These are phyloP conservation scores for Zosterops hypoxanthus DNA, from an alignment of 2,113 vertebrate genomes.

Conservation along the genomic window DNA sequence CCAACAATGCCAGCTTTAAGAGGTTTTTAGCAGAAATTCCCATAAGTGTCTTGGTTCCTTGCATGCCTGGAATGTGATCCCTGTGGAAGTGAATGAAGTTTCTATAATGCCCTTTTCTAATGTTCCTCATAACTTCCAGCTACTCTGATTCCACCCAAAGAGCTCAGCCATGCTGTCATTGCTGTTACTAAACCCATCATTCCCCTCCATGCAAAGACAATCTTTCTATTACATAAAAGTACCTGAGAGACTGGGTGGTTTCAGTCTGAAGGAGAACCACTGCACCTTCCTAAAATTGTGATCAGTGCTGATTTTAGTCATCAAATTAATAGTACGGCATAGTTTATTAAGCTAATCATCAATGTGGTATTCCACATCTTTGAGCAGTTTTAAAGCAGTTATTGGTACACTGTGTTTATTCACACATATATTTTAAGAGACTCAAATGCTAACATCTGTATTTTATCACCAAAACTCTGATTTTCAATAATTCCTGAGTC, in stretches of 20 bases:
- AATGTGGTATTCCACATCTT: background rate
- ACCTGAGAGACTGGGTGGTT: background rate
- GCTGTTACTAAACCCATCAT: background rate
- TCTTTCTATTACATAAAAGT: background rate
- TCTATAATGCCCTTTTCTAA: background rate
- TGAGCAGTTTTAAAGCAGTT: background rate
- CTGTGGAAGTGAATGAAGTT: background rate
- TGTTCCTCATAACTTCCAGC: background rate
- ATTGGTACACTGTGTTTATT: background rate
- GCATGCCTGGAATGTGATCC: background rate
- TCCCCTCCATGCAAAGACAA: background rate
- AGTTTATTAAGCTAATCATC: background rate
- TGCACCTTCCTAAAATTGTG: background rate
- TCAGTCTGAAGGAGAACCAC: background rate
- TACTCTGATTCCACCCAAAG: background rate
- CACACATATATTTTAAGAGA: background rate
- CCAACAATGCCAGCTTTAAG: background rate
- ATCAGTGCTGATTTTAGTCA: background rate
- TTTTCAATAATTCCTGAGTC: background rate
- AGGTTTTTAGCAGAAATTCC: background rate
- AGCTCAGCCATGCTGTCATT: background rate
- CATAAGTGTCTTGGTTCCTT: background rate
- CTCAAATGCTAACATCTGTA: background rate
- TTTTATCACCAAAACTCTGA: background rate
- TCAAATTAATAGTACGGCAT: background rate